phyloP scores from a whole-genome alignment of 1,140 invertebrate genomes.

The Riptortus pedestris region DNA sequence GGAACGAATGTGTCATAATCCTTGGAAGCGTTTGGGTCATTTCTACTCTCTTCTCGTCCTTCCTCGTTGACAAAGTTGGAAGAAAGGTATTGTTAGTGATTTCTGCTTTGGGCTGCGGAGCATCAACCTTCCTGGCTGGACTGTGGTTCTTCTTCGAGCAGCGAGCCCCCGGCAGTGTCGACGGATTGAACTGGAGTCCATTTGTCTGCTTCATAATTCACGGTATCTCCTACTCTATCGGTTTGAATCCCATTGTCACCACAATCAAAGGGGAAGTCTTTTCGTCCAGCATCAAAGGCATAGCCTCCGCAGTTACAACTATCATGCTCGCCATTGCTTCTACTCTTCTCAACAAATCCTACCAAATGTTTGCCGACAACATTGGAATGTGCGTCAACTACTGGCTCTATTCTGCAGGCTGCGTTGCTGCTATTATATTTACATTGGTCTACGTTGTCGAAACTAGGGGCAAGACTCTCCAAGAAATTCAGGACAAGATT shows the following conservation, averaged over 20 bases:
- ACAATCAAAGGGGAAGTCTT: conserved; percentile 30
- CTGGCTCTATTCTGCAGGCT: conserved; percentile 67
- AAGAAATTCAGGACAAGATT: conserved; percentile 56
- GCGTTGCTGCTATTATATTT: conserved; percentile 50
- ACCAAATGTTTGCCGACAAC: conserved; percentile 44
- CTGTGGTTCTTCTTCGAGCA: conserved; percentile 26
- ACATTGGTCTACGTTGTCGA: conserved; percentile 58
- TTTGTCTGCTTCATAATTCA: conserved; percentile 27
- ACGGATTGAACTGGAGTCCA: conserved; percentile 25
- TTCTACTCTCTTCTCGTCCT: conserved; percentile 21
- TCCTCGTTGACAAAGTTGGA: conserved; percentile 38
- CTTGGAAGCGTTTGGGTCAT: conserved; percentile 32
- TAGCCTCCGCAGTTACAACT: conserved; percentile 25
- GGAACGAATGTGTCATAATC: conserved; percentile 27
- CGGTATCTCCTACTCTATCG: conserved; percentile 28
- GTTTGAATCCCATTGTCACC: conserved; percentile 26
- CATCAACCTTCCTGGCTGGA: conserved; percentile 23
- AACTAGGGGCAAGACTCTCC: conserved; percentile 66
- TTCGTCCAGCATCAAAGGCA: conserved; percentile 27
- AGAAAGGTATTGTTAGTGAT: conserved; percentile 42
- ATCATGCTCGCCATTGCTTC: conserved; percentile 30
- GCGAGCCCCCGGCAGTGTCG: not conserved
- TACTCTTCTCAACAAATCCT: conserved; percentile 67
- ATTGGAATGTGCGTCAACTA: conserved; percentile 57
- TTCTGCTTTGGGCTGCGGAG: conserved; percentile 33